Conservation (phyloP, 23 tunicate genomes). For the Halocynthia aurantium region DNA sequence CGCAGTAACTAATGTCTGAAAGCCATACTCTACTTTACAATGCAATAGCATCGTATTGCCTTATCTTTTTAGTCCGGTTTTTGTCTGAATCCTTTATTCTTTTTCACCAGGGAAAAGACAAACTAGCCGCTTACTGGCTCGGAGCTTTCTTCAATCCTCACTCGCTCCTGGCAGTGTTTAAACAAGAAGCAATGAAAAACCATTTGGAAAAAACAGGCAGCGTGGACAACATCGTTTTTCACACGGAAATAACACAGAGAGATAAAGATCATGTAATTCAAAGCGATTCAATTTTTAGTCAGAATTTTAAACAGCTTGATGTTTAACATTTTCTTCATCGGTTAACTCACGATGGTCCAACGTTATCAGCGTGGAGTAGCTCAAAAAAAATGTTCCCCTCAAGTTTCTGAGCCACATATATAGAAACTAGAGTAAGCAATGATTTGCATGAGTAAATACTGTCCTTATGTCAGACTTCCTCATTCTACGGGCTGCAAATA, state of each 20-base stretch:
- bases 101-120: slow-evolving; percentile 67
- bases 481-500: no score
- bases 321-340: not conserved
- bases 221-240: slow-evolving; percentile 73
- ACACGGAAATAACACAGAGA: slow-evolving; percentile 78
- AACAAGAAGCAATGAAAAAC: slow-evolving; percentile 70
- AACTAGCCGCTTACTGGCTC: slow-evolving; percentile 80
- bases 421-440: not conserved
- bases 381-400: no score
- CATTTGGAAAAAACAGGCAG: slow-evolving; percentile 77
- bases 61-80: not conserved
- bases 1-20: no score
- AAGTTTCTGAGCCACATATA: no score
- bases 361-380: not conserved
- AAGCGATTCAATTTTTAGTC: no score
- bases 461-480: not conserved
- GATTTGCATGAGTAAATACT: not conserved
- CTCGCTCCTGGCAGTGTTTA: slow-evolving; percentile 51
- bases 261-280: slow-evolving; percentile 85
- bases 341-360: not conserved
- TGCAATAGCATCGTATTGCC: no score
- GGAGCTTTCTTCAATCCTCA: slow-evolving; percentile 83
- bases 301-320: not conserved
- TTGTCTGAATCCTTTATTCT: not conserved
- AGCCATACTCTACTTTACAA: no score